Conservation (phyloP, 2,888 invertebrate genomes). For the Meteorus cinctellus region DNA sequence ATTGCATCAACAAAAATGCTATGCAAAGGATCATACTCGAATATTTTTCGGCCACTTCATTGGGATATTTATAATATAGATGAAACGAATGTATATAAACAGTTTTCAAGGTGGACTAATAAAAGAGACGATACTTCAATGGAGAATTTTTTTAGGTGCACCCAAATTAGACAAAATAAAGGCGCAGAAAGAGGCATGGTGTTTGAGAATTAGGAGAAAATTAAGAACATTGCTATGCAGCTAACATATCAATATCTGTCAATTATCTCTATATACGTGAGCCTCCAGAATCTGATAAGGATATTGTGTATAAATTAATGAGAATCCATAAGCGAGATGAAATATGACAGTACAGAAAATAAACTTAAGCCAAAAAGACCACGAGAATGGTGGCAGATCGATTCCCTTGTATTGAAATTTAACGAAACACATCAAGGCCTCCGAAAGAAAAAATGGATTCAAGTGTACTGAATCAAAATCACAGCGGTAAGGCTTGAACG, state of each 20-base stretch:
- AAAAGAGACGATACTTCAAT: neutral
- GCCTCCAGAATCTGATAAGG: slow-evolving; percentile 33
- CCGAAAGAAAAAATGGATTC: slow-evolving; percentile 36
- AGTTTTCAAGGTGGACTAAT: neutral
- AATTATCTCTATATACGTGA: slow-evolving; percentile 32
- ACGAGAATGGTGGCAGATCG: slow-evolving; percentile 29
- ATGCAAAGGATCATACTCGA: neutral
- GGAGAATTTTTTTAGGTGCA: neutral
- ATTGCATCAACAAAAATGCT: slow-evolving; percentile 13
- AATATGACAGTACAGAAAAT: slow-evolving; percentile 26
- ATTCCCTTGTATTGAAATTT: slow-evolving; percentile 25
- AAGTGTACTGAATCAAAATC: slow-evolving; percentile 49
- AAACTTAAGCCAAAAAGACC: slow-evolving; percentile 41
- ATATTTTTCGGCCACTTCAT: neutral
- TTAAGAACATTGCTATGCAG: slow-evolving; percentile 21
- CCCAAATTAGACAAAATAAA: neutral
- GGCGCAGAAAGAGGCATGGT: neutral
- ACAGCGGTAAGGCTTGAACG: slow-evolving; percentile 57
- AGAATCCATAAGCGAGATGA: slow-evolving; percentile 44
- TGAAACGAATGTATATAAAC: neutral
- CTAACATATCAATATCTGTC: slow-evolving; percentile 25
- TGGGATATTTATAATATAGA: neutral
- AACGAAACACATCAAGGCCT: neutral
- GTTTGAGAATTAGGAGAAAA: slow-evolving; percentile 18
- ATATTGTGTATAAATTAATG: slow-evolving; percentile 46